Base-by-base conservation (phyloP, 2,888 invertebrate species). In the Phasia obesa region DNA sequence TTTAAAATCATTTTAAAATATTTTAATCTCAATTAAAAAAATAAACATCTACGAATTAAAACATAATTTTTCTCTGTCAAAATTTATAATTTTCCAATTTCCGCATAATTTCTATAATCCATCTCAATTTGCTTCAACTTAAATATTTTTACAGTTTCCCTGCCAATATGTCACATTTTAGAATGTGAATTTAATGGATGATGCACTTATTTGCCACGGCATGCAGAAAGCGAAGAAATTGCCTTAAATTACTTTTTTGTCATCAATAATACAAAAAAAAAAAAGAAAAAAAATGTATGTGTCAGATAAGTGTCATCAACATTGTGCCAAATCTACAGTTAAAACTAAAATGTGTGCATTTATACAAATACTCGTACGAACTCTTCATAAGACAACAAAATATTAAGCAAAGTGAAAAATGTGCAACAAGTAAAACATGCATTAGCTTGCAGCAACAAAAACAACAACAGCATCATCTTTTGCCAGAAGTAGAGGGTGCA, bases 301-400 rank as follows among this genome's bases (percentile, higher is more conserved):
- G 76, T 69, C 69, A 77, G 69, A 69, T 53, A 77, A 77, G 76
- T 77, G 76, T 69, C 76, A 77, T 44, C 69, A 62, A 62, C 44
- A 55, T 51, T 77, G 57, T 75, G 65, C 65, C 75, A 75, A 75
- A 75, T 42, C 47, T 65, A 25, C 55, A 57, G 65, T 75, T 65
- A 57, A 67, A 75, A 49, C 38, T 31, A 25, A 64, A 47, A 55
- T 55, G 27, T 60, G 19, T 62, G 42, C 27, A 27, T 62, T 15
- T 60, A n/a, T n/a, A n/a, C n/a, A n/a, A n/a, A n/a, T n/a, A n/a
- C n/a, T n/a, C n/a, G n/a, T n/a, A 9, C n/a, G 19, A 4, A 4
- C 57, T 49, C 23, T 31, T 4, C 6, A 17, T 47, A 51, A 27
- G 17, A n/a, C 11, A 25, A 49, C 35, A 21, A 42, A 27, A 47